These are phyloP conservation scores for Hippopotamus amphibius DNA, from an alignment of 2,113 vertebrate genomes.

Conservation along the genomic window DNA sequence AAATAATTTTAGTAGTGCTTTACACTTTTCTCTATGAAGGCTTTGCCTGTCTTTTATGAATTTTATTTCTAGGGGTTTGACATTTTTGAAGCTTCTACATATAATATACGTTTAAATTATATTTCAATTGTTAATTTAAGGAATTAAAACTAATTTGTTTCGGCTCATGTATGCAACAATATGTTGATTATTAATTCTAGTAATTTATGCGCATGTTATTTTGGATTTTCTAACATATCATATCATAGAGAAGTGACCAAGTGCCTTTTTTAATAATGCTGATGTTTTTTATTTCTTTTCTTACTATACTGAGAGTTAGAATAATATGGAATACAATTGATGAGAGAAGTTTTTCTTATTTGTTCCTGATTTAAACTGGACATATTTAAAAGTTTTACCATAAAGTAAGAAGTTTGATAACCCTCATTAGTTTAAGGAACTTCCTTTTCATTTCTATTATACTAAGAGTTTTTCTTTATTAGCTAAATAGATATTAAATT, in stretches of 20 bases:
- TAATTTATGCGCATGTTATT: background rate
- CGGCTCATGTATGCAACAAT: background rate
- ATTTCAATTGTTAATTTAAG: background rate
- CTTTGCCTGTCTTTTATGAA: background rate
- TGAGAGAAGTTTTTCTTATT: background rate
- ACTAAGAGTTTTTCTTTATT: background rate
- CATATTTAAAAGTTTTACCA: background rate
- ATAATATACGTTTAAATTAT: background rate
- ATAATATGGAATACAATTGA: background rate
- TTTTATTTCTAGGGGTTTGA: background rate
- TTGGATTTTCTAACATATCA: background rate
- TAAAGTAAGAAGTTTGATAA: background rate
- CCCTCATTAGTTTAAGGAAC: background rate
- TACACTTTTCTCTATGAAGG: background rate
- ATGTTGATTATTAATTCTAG: background rate
- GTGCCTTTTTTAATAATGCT: background rate
- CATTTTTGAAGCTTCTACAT: background rate
- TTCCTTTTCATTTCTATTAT: background rate
- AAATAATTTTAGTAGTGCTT: background rate
- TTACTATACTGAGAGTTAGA: background rate
- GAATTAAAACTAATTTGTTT: background rate
- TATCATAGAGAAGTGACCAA: background rate
- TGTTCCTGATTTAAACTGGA: background rate
- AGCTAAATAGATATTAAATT: background rate
- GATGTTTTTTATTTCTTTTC: background rate